Conservation (phyloP, 1,140 invertebrate species). For the Samia ricini region DNA sequence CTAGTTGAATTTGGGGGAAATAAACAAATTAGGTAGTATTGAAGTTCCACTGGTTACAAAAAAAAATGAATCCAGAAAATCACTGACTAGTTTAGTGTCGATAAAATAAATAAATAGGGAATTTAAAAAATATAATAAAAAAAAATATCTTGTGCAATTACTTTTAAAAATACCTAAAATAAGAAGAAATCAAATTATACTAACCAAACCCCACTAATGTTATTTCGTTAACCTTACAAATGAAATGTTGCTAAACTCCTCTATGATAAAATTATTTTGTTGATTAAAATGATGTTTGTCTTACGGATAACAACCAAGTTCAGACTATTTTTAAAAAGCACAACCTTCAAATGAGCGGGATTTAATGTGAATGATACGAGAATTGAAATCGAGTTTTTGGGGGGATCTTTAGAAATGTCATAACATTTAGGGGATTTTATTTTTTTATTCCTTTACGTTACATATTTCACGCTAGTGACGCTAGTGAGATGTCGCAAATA, state of each 20-base stretch:
- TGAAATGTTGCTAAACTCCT: slow-evolving; percentile 60
- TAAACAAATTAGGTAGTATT: slow-evolving; percentile 47
- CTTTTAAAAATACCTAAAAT: background rate
- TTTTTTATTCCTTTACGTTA: too few species aligned
- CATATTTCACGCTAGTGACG: too few species aligned
- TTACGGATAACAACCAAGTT: slow-evolving; percentile 41
- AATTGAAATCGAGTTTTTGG: slow-evolving; percentile 4
- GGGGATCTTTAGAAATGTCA: background rate
- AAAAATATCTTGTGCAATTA: slow-evolving; percentile 36
- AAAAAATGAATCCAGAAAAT: slow-evolving; percentile 48
- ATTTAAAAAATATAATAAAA: slow-evolving; percentile 22
- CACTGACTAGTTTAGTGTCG: slow-evolving; percentile 59
- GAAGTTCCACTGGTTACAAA: slow-evolving; percentile 39
- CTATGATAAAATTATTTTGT: slow-evolving; percentile 2
- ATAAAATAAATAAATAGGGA: slow-evolving; percentile 24
- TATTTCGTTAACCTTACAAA: background rate
- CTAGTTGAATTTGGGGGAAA: slow-evolving; percentile 9
- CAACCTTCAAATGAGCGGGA: slow-evolving; percentile 60
- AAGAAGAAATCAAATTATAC: background rate
- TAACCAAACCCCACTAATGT: background rate
- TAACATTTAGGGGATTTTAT: too few species aligned
- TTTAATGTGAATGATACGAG: slow-evolving; percentile 16
- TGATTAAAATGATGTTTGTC: background rate
- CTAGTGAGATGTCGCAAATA: too few species aligned
- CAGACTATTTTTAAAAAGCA: slow-evolving; percentile 48